A percentile compares a stretch with the other conserved stretches of the same genome.
Conservation (phyloP, 2,113 vertebrate species). For the Protobothrops flavoviridis region DNA sequence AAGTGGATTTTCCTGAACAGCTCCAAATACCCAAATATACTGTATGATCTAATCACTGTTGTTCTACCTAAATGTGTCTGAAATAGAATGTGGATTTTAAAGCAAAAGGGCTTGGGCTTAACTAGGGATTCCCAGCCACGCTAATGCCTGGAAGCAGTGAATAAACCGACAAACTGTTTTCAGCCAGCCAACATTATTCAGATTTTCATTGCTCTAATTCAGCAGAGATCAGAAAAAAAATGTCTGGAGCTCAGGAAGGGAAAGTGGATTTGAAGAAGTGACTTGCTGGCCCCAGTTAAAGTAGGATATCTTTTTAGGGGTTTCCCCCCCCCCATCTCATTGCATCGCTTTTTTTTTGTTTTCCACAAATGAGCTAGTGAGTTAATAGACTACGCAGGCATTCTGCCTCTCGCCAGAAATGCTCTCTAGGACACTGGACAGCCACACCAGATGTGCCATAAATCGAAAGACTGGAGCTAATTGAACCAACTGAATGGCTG, state of each 20-base stretch:
- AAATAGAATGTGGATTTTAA: background rate
- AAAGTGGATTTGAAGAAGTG: background rate
- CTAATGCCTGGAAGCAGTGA: background rate
- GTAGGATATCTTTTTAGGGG: background rate
- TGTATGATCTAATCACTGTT: background rate
- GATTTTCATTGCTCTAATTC: conserved; percentile 4
- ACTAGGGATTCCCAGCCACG: background rate
- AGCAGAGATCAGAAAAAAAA: background rate
- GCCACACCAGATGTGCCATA: background rate
- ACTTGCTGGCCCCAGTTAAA: conserved; percentile 7
- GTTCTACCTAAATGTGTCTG: background rate
- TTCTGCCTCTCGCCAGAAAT: background rate
- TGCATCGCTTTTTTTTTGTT: background rate
- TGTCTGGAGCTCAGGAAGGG: background rate
- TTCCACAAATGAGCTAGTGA: background rate
- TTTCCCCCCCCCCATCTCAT: background rate
- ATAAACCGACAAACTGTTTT: conserved; percentile 10
- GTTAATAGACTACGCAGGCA: background rate
- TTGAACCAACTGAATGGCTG: background rate
- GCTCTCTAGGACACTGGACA: background rate
- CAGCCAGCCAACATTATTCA: conserved; percentile 13
- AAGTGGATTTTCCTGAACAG: fast-evolving
- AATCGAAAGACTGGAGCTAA: background rate
- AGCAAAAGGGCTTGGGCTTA: background rate
- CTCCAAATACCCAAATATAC: fast-evolving